Percentiles rank a stretch among this genome's conserved stretches.
Evolutionary conservation across 2,888 invertebrate species (phyloP).

Genomic region (Formica aserva): DNA sequence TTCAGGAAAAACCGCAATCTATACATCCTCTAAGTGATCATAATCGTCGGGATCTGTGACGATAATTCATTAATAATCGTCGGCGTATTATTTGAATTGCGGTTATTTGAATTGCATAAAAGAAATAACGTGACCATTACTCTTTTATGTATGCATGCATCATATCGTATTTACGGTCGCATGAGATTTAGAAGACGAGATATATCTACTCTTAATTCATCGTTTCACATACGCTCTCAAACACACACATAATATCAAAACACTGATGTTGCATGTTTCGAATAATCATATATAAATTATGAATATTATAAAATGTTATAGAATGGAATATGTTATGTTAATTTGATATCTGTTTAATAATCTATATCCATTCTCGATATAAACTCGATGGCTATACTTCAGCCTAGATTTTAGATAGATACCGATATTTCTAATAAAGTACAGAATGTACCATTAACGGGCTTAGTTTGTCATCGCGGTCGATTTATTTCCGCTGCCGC

Average conservation of each 20-base stretch:
- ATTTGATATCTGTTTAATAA: background rate
- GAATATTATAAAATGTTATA: background rate
- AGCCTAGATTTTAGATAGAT: background rate
- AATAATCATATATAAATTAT: background rate
- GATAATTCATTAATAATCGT: background rate
- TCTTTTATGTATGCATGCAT: background rate
- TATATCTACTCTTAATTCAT: conserved; percentile 12
- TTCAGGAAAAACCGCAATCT: background rate
- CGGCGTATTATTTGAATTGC: background rate
- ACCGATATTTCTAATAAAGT: background rate
- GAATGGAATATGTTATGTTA: background rate
- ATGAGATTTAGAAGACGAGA: conserved; percentile 19
- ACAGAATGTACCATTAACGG: background rate
- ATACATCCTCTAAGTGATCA: background rate
- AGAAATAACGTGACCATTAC: background rate
- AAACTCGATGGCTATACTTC: background rate
- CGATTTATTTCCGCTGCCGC: background rate
- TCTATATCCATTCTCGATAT: background rate
- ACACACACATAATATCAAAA: background rate
- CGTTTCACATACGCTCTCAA: background rate
- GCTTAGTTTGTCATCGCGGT: background rate
- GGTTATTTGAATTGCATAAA: background rate
- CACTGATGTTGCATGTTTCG: background rate
- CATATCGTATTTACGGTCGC: conserved; percentile 7
- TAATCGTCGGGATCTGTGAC: background rate